Evolutionary conservation across 1,140 invertebrate genomes (phyloP).

Genomic region (Uloborus diversus): DNA sequence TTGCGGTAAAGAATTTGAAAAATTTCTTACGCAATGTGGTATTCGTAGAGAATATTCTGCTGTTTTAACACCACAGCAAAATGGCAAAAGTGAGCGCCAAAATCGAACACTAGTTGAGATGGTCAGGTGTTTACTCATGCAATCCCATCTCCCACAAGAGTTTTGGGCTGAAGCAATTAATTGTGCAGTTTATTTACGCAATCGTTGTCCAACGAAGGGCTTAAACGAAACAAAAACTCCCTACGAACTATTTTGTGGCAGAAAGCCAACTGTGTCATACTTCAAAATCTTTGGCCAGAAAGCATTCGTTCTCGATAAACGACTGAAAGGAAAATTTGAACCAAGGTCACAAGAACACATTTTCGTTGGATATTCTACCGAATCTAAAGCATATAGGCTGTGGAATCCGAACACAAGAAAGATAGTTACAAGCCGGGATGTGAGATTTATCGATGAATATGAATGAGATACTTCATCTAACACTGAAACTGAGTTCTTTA

Average conservation of each 20-base stretch:
- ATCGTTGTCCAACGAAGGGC: not conserved
- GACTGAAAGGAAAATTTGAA: slow-evolving; percentile 1
- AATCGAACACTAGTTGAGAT: slow-evolving; percentile 63
- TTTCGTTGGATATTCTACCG: slow-evolving; percentile 1
- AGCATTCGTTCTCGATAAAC: not conserved
- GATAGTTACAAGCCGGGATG: not conserved
- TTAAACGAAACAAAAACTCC: not conserved
- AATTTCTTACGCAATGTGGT: not conserved
- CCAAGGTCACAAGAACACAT: not conserved
- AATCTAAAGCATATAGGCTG: not conserved
- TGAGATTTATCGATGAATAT: not conserved
- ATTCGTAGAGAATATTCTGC: not conserved
- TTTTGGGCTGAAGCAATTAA: slow-evolving; percentile 60
- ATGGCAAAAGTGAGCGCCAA: slow-evolving; percentile 62
- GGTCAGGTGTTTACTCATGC: slow-evolving; percentile 56
- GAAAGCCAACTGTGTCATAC: not conserved
- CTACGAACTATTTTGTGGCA: not conserved
- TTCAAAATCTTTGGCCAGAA: slow-evolving; percentile 7
- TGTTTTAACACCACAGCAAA: slow-evolving; percentile 59
- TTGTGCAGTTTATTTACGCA: not conserved
- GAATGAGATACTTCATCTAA: not conserved
- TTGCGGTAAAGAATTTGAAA: slow-evolving; percentile 1
- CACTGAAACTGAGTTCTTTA: too few relatives aligned
- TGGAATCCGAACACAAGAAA: not conserved
- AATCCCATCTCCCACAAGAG: slow-evolving; percentile 54